Base-by-base conservation (phyloP, 2,113 vertebrate species). In the Neolamprologus brichardi region DNA sequence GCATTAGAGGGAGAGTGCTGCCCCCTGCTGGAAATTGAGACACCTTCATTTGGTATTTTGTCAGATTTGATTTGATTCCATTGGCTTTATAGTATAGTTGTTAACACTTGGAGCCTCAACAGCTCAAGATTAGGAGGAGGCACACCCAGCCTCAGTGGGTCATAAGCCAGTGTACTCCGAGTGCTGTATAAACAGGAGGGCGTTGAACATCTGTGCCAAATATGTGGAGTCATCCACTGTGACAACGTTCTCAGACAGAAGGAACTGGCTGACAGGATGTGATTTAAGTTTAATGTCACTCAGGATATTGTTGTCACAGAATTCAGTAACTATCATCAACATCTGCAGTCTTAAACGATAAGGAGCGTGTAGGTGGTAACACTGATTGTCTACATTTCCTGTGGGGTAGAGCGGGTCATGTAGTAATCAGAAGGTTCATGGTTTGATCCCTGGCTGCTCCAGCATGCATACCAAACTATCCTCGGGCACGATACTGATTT, bases 391-490 rank as follows among this genome's bases (percentile, higher is more conserved):
- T 67, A 8, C 17, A 34, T 62, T 32, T 62, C 30, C 30, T 64
- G 60, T 3, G 17, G 60, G 30, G 17, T n/a, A 64, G 9, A 64
- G 17, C 9, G 30, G 30, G 0, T 25, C 30, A 62, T 62, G 28
- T 10, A 32, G 58, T 32, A 62, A 62, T 32, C 2, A 62, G 28
- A 32, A 62, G 58, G 28, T 32, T 62, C 58, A 1, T 6, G 8
- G 58, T 62, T 34, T n/a, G 58, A 34, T 34, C 30, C 30, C 30
- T 0, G 1, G 30, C 58, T 34, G 58, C 58, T 62, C 0, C 58
- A 34, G 58, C 9, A 18, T 34, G 30, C 17, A 34, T n/a, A 4
- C 58, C 2, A 62, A 62, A 62, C 17, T 12, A n/a, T 62, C 30
- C 58, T 62, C 12, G 1, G 17, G 30, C 58, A 62, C 32, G 2